Evolutionary conservation across 2,888 invertebrate species (phyloP).

Genomic region (Lottia scabra): DNA sequence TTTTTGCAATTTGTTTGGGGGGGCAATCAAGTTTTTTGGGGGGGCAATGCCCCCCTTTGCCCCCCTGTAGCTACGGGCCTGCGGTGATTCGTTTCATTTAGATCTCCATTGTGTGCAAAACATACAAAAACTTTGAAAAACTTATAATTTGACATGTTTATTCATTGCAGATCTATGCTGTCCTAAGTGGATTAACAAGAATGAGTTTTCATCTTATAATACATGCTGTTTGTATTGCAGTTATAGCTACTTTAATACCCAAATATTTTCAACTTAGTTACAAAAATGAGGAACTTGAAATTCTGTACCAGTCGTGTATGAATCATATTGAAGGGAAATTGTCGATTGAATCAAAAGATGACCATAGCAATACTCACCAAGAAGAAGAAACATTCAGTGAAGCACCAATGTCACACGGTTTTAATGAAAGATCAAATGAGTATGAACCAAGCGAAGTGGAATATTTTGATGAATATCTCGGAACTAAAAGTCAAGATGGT

Average conservation of each 20-base stretch:
- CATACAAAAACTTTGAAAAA: no score
- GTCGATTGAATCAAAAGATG: neutral
- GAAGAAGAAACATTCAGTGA: neutral
- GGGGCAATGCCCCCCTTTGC: no score
- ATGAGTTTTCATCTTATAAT: constrained; percentile 32
- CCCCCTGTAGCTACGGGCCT: no score
- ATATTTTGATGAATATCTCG: neutral
- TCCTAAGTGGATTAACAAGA: neutral
- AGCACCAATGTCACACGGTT: neutral
- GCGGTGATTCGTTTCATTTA: no score
- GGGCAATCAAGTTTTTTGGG: no score
- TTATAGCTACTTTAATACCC: constrained; percentile 35
- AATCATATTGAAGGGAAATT: neutral
- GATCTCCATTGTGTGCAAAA: no score
- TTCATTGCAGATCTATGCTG: no score
- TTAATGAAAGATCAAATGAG: neutral
- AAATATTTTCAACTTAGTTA: constrained; percentile 34
- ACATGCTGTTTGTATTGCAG: constrained; percentile 35
- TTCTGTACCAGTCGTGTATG: neutral
- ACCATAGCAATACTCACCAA: neutral
- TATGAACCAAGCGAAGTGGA: neutral
- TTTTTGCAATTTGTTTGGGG: no score
- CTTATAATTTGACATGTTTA: no score
- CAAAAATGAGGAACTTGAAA: constrained; percentile 19
- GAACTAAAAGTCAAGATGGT: neutral